Percentiles rank a stretch among this genome's conserved stretches.
phyloP scores from a whole-genome alignment of 2,797 vertebrate genomes.

The Triplophysa yarkandensis region DNA sequence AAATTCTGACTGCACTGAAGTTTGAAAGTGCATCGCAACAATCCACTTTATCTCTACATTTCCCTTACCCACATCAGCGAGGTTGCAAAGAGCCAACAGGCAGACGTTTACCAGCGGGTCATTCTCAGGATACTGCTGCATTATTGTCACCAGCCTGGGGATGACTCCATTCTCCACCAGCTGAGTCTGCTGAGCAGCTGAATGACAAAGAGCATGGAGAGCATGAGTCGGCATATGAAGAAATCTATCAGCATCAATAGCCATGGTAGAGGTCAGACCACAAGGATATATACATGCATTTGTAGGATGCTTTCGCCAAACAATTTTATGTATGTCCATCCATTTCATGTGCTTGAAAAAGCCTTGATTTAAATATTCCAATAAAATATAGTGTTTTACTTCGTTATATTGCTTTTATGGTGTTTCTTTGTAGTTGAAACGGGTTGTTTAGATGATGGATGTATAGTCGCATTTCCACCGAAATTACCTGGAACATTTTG shows the following conservation, averaged over 20 bases:
- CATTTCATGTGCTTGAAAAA: no score
- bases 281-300: background rate
- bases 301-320: no score
- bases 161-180: conserved; percentile 83
- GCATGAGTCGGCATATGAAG: background rate
- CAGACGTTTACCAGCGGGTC: conserved; percentile 86
- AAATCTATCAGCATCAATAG: conserved; percentile 7
- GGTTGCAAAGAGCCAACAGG: conserved; percentile 85
- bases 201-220: conserved; percentile 16
- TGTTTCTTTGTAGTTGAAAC: no score
- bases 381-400: no score
- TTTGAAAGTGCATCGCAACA: no score
- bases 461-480: no score
- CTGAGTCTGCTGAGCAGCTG: conserved; percentile 85
- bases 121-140: conserved; percentile 81
- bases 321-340: no score
- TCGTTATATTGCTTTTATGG: no score
- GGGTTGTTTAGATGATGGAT: no score
- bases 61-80: conserved; percentile 85
- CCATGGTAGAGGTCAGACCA: conserved; percentile 15
- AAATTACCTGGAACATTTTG: no score
- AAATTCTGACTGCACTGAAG: background rate
- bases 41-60: background rate
- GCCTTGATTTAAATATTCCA: no score
- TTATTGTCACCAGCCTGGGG: conserved; percentile 81